Evolutionary conservation across 2,113 vertebrate genomes (phyloP), one percentile per base, ranked within the genome.

Genomic region (Pogonocichla stellata): DNA sequence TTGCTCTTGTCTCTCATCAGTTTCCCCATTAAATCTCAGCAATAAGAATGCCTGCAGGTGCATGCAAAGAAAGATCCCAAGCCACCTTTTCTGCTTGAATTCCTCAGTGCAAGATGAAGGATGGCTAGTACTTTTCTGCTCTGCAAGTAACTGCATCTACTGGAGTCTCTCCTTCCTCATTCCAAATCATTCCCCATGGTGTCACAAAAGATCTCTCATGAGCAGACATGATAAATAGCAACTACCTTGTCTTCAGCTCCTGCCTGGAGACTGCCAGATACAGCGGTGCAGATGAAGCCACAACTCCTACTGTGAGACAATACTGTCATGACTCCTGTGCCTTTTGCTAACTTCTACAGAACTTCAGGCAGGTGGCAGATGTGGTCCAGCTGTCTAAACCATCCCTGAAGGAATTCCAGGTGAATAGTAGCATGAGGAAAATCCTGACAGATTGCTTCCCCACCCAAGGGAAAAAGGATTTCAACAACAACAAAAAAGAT

Each of bases 321-420:
- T 7, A 5, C 47, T 33, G 8, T 5, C n/a, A 26, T 0, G 0
- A 48, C 64, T 62, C 62, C 23, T 0, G 0, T 36, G 61, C 31
- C 45, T 28, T 9, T 20, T 64, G 51, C 56, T 26, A 9, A n/a
- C 43, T 79, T 64, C 90, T 47, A 20, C 36, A 84, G 77, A 74
- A 81, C 56, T 64, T 64, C 2, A 10, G 80, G 56, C 56, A 89
- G 62, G 12, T 33, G 61, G 67, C 61, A 92, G 47, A 90, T 34
- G 84, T 33, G 43, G 57, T 42, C 53, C 84, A 51, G 65, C 60
- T 67, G 73, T n/a, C 31, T 60, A 57, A 93, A 91, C 50, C 69
- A 78, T 19, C 36, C 33, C 54, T 90, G 58, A 90, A 82, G 70
- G 54, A 90, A 96, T 57, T 72, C 50, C 81, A 95, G 45, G 58